Evolutionary conservation across 2,888 invertebrate genomes (phyloP).

Genomic region (Stramonita haemastoma): DNA sequence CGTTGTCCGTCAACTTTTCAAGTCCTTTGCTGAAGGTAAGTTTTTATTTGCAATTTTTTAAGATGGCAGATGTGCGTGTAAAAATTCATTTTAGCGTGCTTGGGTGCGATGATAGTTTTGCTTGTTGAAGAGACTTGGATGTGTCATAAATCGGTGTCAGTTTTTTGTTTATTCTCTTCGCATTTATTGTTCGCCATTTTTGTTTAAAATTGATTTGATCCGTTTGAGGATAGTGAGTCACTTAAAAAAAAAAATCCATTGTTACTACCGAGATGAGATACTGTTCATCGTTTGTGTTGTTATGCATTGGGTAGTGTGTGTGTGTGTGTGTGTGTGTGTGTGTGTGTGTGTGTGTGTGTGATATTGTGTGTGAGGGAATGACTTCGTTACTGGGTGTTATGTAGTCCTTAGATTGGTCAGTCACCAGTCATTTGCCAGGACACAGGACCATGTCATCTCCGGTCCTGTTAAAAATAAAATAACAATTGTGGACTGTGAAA

Average conservation of each 20-base stretch:
- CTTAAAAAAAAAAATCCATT: background rate
- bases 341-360: no score
- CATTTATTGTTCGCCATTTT: constrained; percentile 45
- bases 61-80: background rate
- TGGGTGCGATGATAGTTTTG: background rate
- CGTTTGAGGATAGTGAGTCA: constrained; percentile 42
- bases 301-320: background rate
- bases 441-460: no score
- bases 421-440: no score
- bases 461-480: no score
- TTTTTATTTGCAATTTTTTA: constrained; percentile 7
- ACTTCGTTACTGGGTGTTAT: no score
- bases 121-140: background rate
- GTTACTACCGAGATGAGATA: background rate
- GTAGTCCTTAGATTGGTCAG: no score
- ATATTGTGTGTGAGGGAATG: no score
- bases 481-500: no score
- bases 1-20: constrained; percentile 35
- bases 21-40: constrained; percentile 34
- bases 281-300: background rate
- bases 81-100: background rate
- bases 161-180: constrained; percentile 37
- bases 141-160: constrained; percentile 1
- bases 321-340: no score
- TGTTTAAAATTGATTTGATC: constrained; percentile 44